Evolutionary conservation across 2,888 invertebrate genomes (phyloP).

Genomic region (Thymelicus lineola): DNA sequence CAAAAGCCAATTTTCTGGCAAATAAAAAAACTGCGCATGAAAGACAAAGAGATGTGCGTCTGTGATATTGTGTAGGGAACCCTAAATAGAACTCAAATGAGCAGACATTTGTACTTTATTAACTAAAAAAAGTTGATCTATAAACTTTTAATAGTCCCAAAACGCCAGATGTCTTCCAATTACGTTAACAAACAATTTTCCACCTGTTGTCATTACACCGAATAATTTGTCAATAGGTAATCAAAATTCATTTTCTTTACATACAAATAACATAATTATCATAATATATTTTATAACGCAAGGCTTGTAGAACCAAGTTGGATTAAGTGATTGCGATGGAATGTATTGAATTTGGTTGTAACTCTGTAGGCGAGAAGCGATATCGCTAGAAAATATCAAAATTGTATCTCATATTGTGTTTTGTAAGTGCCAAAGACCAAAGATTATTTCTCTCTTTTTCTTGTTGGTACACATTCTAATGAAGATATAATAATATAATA

Average conservation of each 20-base stretch:
- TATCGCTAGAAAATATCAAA: too few relatives aligned
- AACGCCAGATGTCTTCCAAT: constrained; percentile 24
- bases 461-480: too few relatives aligned
- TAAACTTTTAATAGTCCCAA: constrained; percentile 15
- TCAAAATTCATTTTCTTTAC: constrained; percentile 21
- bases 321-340: constrained; percentile 11
- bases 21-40: too few relatives aligned
- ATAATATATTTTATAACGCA: constrained; percentile 23
- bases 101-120: not conserved
- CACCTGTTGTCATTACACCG: constrained; percentile 27
- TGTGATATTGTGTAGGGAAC: too few relatives aligned
- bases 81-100: too few relatives aligned
- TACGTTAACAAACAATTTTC: constrained; percentile 14
- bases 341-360: not conserved
- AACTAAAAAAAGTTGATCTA: not conserved
- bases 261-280: constrained; percentile 24
- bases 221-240: constrained; percentile 29
- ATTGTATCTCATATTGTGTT: too few relatives aligned
- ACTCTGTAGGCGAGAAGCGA: not conserved
- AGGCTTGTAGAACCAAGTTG: constrained; percentile 19
- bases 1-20: too few relatives aligned
- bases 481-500: too few relatives aligned
- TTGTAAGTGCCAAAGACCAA: too few relatives aligned
- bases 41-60: too few relatives aligned
- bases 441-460: too few relatives aligned